These are phyloP conservation scores for Fukomys damarensis DNA, from an alignment of 2,113 vertebrate species.

Conservation along the genomic window DNA sequence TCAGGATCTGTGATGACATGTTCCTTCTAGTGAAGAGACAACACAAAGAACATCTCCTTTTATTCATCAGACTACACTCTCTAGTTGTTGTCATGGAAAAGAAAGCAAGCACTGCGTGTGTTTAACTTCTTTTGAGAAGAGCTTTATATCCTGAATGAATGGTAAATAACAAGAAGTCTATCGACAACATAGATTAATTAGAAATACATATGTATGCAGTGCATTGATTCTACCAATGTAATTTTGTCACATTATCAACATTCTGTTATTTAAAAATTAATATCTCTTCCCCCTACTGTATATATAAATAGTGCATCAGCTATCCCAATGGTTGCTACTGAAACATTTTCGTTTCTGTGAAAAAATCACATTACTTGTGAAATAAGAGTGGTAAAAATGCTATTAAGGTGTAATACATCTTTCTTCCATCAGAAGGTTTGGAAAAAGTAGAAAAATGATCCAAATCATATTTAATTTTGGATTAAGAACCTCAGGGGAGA, in stretches of 20 bases:
- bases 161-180: neutral
- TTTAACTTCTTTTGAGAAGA: neutral
- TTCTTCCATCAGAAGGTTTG: neutral
- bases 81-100: accelerated
- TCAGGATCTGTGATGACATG: neutral
- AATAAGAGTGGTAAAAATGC: neutral
- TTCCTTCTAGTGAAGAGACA: neutral
- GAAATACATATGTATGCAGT: neutral
- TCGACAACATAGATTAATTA: neutral
- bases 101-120: accelerated
- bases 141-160: neutral
- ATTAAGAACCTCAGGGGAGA: neutral
- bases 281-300: neutral
- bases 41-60: neutral
- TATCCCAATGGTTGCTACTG: neutral
- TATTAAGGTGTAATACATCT: neutral
- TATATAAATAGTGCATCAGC: neutral
- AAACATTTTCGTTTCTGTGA: neutral
- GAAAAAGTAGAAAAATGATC: neutral
- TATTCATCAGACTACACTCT: neutral
- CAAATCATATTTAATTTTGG: neutral
- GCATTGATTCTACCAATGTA: neutral
- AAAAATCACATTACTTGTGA: neutral
- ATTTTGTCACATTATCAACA: conserved; percentile 19
- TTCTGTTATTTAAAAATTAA: neutral